Evolutionary conservation across 2,888 invertebrate species (phyloP).

Genomic region (Halictus quadricinctus): DNA sequence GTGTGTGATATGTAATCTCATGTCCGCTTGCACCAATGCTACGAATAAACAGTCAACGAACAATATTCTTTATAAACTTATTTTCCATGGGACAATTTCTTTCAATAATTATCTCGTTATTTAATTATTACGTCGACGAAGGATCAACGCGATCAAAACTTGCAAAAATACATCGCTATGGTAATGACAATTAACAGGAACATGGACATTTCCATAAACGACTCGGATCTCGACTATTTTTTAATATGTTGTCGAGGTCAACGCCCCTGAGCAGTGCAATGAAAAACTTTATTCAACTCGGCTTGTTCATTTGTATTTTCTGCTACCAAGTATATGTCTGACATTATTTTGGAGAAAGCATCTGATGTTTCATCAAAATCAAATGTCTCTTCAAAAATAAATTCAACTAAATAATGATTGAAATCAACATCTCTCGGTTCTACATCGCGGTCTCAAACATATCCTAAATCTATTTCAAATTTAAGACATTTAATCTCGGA

Average conservation of each 20-base stretch:
- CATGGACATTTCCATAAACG: slow-evolving; percentile 26
- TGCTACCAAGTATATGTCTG: too few relatives aligned
- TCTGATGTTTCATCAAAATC: too few relatives aligned
- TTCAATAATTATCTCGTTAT: slow-evolving; percentile 19
- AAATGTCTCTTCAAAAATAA: too few relatives aligned
- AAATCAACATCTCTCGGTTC: too few relatives aligned
- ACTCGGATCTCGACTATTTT: background rate
- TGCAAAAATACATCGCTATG: slow-evolving; percentile 10
- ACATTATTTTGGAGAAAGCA: too few relatives aligned
- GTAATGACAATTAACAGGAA: slow-evolving; percentile 35
- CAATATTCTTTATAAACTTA: slow-evolving; percentile 51
- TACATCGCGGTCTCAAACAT: too few relatives aligned
- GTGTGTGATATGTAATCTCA: background rate
- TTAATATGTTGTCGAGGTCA: background rate
- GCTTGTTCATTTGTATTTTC: too few relatives aligned
- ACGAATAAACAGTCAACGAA: slow-evolving; percentile 47
- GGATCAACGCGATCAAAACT: slow-evolving; percentile 10
- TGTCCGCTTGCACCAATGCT: slow-evolving; percentile 36
- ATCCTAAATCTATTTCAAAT: too few relatives aligned
- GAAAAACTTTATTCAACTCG: too few relatives aligned
- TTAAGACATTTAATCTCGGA: too few relatives aligned
- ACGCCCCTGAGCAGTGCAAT: background rate
- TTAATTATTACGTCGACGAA: slow-evolving; percentile 6
- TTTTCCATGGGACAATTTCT: slow-evolving; percentile 49
- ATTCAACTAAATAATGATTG: too few relatives aligned